phyloP scores from a whole-genome alignment of 1,140 invertebrate genomes.

The Druon quercuslanigerum region DNA sequence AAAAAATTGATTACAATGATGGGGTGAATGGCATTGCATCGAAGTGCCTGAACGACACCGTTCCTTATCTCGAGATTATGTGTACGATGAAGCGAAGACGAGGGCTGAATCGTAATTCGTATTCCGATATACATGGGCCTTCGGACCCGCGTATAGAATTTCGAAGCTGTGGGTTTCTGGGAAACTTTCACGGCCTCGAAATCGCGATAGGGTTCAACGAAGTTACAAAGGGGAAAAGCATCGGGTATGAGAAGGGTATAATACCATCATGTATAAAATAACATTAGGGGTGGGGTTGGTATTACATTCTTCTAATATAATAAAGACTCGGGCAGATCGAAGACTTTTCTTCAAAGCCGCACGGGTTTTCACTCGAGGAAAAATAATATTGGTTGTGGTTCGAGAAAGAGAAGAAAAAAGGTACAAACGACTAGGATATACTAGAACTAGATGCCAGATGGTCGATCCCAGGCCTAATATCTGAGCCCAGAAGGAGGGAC shows the following conservation, averaged over 20 bases:
- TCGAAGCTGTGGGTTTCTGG: not conserved
- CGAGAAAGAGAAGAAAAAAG: not conserved
- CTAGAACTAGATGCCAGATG: not conserved
- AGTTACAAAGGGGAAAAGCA: not conserved
- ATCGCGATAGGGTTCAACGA: slow-evolving; percentile 7
- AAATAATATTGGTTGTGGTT: not conserved
- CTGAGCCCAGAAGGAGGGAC: not conserved
- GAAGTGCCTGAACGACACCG: slow-evolving; percentile 10
- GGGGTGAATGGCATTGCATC: slow-evolving; percentile 4
- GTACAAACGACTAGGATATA: not conserved
- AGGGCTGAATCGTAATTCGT: slow-evolving; percentile 24
- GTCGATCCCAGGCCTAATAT: slow-evolving; percentile 17
- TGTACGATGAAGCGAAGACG: not conserved
- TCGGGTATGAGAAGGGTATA: not conserved
- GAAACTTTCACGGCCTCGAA: slow-evolving; percentile 1
- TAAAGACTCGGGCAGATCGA: not conserved
- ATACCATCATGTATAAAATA: not conserved
- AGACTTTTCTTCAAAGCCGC: slow-evolving; percentile 11
- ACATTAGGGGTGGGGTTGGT: not conserved
- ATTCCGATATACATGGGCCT: not conserved
- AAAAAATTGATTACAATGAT: not conserved
- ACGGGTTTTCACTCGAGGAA: slow-evolving; percentile 2
- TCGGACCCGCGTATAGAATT: slow-evolving; percentile 2
- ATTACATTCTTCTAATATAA: not conserved
- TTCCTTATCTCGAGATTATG: slow-evolving; percentile 16